phyloP scores from a whole-genome alignment of 1,140 invertebrate species.

The Drosophila rhopaloa region DNA sequence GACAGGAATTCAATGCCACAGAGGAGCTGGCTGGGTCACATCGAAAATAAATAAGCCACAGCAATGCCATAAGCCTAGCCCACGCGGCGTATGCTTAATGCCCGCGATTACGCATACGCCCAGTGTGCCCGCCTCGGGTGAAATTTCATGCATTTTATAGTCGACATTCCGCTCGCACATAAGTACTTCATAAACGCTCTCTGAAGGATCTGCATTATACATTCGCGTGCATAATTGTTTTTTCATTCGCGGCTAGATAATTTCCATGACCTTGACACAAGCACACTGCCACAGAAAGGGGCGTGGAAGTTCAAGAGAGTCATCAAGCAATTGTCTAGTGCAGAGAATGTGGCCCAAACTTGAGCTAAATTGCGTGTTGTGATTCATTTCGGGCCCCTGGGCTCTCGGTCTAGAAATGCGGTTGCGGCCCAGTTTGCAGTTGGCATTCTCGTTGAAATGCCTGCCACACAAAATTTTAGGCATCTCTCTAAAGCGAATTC shows the following conservation, averaged over 20 bases:
- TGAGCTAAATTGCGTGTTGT: constrained; percentile 40
- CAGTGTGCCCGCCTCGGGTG: constrained; percentile 8
- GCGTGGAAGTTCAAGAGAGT: constrained; percentile 43
- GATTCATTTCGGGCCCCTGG: constrained; percentile 36
- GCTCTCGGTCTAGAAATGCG: constrained; percentile 24
- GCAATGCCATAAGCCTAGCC: constrained; percentile 9
- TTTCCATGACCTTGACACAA: constrained; percentile 46
- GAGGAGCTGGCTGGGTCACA: constrained; percentile 7
- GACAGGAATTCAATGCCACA: constrained; percentile 28
- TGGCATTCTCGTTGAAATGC: constrained; percentile 30
- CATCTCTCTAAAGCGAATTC: constrained; percentile 5
- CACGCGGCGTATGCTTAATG: constrained; percentile 65
- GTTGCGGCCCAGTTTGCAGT: constrained; percentile 24
- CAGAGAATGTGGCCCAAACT: constrained; percentile 42
- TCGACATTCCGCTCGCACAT: not conserved
- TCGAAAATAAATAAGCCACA: constrained; percentile 51
- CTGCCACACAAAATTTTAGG: constrained; percentile 4
- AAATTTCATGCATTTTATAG: constrained; percentile 18
- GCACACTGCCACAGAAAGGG: not conserved
- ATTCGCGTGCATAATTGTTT: constrained; percentile 43
- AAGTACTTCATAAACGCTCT: constrained; percentile 29
- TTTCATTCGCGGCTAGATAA: constrained; percentile 43
- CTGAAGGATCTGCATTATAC: constrained; percentile 44
- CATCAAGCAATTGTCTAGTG: constrained; percentile 51
- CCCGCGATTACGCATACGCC: constrained; percentile 70